phyloP scores from a whole-genome alignment of 1,140 invertebrate genomes.

The Megalopta genalis region DNA sequence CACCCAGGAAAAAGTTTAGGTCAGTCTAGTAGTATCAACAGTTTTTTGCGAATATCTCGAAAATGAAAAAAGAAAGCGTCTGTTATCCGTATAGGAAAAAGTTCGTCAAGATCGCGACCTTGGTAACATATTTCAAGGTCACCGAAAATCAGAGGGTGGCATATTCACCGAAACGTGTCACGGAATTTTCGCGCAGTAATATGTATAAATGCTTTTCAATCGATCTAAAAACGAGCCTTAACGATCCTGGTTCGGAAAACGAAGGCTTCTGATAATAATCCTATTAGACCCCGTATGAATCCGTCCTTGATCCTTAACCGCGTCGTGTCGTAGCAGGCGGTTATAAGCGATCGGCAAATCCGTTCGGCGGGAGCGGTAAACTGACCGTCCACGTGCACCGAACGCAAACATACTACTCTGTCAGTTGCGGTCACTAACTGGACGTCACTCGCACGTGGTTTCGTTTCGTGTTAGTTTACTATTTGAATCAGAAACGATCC shows the following conservation, averaged over 20 bases:
- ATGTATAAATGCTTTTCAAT: too few species aligned
- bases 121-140: too few species aligned
- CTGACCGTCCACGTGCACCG: neutral
- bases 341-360: conserved; percentile 39
- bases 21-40: too few species aligned
- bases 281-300: conserved; percentile 44
- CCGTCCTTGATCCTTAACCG: conserved; percentile 45
- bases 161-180: too few species aligned
- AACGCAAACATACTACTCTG: neutral
- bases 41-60: too few species aligned
- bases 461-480: neutral
- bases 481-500: neutral
- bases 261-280: conserved; percentile 36
- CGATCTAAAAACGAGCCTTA: neutral
- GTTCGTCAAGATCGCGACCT: too few species aligned
- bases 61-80: too few species aligned
- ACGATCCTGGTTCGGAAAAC: conserved; percentile 25
- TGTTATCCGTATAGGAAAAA: too few species aligned
- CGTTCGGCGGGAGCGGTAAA: conserved; percentile 14
- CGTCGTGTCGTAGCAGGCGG: conserved; percentile 14
- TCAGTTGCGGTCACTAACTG: neutral
- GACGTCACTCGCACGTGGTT: neutral
- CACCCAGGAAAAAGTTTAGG: too few species aligned
- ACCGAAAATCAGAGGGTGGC: too few species aligned
- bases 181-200: too few species aligned